These are phyloP conservation scores for Pachyramphus minor DNA, from an alignment of 2,113 vertebrate genomes.

Conservation along the genomic window DNA sequence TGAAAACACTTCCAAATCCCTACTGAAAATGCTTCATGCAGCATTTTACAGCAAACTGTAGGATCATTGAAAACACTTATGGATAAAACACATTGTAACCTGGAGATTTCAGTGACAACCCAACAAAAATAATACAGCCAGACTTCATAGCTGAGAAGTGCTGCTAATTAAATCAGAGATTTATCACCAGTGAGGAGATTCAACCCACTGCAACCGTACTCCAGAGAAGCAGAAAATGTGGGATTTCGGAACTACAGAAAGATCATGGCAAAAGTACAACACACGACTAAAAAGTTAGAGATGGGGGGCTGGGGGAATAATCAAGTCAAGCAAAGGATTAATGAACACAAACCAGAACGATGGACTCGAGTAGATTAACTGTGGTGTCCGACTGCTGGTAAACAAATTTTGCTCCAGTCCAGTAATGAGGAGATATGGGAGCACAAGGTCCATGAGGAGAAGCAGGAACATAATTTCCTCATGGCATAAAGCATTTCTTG, in stretches of 20 bases:
- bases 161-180: background rate
- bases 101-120: background rate
- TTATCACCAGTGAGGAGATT: background rate
- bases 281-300: background rate
- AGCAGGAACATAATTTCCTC: background rate
- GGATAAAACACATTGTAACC: background rate
- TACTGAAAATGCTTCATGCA: background rate
- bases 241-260: rapidly evolving
- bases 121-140: background rate
- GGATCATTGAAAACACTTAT: background rate
- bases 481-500: background rate
- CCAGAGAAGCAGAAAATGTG: background rate
- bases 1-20: background rate
- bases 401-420: slow-evolving; percentile 10
- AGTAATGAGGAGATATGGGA: background rate
- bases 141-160: background rate
- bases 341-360: background rate
- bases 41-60: background rate
- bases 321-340: background rate
- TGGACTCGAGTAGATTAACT: background rate
- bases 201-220: background rate
- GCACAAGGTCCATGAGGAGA: background rate
- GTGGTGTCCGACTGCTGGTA: background rate
- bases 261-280: background rate
- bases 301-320: background rate